Conservation (phyloP, 2,888 invertebrate species). For the Abrostola tripartita region DNA sequence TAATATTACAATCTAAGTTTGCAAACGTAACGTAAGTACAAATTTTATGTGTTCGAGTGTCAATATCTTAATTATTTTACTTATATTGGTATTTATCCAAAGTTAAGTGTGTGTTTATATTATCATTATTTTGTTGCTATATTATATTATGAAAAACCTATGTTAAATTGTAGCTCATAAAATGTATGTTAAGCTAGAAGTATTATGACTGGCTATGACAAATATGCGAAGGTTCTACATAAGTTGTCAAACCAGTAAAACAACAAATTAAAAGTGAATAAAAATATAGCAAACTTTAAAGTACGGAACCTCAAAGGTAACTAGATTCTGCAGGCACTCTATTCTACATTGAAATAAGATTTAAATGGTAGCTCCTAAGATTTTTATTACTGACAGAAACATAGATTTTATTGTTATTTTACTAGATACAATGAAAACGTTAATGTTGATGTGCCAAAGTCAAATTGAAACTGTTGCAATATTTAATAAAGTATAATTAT, state of each 20-base stretch:
- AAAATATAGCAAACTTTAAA: constrained; percentile 19
- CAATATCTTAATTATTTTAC: constrained; percentile 81
- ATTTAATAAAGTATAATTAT: constrained; percentile 59
- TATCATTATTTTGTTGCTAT: constrained; percentile 85
- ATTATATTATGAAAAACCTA: constrained; percentile 82
- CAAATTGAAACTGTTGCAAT: constrained; percentile 75
- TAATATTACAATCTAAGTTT: constrained; percentile 74
- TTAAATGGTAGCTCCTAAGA: constrained; percentile 21
- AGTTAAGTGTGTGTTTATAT: constrained; percentile 86
- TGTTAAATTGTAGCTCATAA: constrained; percentile 71
- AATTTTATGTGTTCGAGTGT: constrained; percentile 87
- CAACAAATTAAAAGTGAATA: constrained; percentile 6
- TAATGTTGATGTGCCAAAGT: constrained; percentile 80
- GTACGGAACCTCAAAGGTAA: constrained; percentile 27
- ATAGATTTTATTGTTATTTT: constrained; percentile 27
- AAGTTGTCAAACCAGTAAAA: constrained; percentile 20
- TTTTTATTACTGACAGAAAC: constrained; percentile 26
- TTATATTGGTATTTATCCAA: constrained; percentile 84
- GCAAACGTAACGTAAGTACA: constrained; percentile 84
- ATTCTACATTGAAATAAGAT: constrained; percentile 13
- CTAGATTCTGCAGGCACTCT: constrained; percentile 15
- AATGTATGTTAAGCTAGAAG: constrained; percentile 64
- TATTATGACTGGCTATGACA: constrained; percentile 73
- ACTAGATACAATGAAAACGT: constrained; percentile 54
- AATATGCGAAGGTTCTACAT: constrained; percentile 49